These are phyloP conservation scores for Stenodera caucasica DNA, from an alignment of 2,888 invertebrate genomes.

Conservation along the genomic window DNA sequence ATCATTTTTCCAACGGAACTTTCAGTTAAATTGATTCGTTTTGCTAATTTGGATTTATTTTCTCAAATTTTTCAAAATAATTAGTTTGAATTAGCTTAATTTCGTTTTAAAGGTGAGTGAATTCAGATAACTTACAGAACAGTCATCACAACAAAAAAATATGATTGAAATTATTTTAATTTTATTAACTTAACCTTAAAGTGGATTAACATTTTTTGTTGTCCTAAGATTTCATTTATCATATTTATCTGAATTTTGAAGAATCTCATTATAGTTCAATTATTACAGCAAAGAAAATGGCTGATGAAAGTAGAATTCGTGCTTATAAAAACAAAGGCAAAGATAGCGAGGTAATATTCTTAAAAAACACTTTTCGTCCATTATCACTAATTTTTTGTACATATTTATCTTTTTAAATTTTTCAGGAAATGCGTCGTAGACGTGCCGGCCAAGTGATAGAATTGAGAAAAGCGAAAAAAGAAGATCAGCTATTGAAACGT, in stretches of 20 bases:
- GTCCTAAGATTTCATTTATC: background rate
- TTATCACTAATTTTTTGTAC: constrained; percentile 13
- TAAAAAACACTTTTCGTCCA: constrained; percentile 22
- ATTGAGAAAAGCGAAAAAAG: constrained; percentile 88
- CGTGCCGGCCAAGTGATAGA: constrained; percentile 89
- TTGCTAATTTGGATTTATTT: background rate
- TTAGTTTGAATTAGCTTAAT: background rate
- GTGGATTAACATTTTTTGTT: background rate
- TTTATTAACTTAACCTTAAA: background rate
- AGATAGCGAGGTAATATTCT: constrained; percentile 73
- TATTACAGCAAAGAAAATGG: constrained; percentile 55
- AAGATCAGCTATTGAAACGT: constrained; percentile 90
- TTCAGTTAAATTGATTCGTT: background rate
- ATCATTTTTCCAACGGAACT: background rate
- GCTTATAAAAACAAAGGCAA: constrained; percentile 80
- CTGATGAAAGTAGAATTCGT: constrained; percentile 67
- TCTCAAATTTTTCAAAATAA: background rate
- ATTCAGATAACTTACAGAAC: no score
- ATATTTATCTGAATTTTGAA: background rate
- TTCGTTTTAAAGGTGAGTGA: background rate
- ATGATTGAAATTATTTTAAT: no score
- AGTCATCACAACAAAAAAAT: no score
- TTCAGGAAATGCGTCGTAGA: constrained; percentile 89
- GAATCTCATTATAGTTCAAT: background rate
- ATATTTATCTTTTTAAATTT: no score